Evolutionary conservation across 2,113 vertebrate species (phyloP).

Genomic region (Raja brachyura): DNA sequence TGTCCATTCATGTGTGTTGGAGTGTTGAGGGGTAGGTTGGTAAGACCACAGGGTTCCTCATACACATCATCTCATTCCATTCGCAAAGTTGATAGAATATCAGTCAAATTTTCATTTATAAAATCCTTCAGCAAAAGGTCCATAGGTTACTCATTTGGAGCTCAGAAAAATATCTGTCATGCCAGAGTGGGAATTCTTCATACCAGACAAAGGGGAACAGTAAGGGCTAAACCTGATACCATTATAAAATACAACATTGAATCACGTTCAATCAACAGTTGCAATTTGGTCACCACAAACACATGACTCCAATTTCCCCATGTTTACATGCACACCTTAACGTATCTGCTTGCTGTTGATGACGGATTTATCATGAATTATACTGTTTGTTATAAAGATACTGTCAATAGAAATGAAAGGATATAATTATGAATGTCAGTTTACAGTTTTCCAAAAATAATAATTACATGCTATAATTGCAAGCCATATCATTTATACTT

Average conservation of each 20-base stretch:
- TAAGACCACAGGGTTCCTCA: conserved; percentile 40
- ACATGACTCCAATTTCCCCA: neutral
- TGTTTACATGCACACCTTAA: neutral
- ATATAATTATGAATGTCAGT: neutral
- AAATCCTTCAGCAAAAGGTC: conserved; percentile 99
- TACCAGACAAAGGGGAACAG: conserved; percentile 6
- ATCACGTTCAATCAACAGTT: neutral
- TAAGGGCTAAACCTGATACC: conserved; percentile 50
- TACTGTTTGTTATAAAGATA: neutral
- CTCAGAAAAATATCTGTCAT: conserved; percentile 61
- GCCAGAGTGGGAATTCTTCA: conserved; percentile 48
- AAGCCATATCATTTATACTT: neutral
- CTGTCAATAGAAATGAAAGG: neutral
- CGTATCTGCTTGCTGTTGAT: neutral
- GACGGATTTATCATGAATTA: neutral
- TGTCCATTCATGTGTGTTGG: neutral
- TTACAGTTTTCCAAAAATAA: neutral
- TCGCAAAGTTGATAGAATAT: conserved; percentile 91
- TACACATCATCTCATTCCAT: conserved; percentile 90
- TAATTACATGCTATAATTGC: neutral
- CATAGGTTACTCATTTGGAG: conserved; percentile 99
- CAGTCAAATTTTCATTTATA: conserved; percentile 99
- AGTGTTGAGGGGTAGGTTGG: neutral
- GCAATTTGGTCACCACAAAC: neutral
- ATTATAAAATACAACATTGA: neutral